Base-by-base conservation (phyloP, 2,113 vertebrate genomes). In the Euleptes europaea region DNA sequence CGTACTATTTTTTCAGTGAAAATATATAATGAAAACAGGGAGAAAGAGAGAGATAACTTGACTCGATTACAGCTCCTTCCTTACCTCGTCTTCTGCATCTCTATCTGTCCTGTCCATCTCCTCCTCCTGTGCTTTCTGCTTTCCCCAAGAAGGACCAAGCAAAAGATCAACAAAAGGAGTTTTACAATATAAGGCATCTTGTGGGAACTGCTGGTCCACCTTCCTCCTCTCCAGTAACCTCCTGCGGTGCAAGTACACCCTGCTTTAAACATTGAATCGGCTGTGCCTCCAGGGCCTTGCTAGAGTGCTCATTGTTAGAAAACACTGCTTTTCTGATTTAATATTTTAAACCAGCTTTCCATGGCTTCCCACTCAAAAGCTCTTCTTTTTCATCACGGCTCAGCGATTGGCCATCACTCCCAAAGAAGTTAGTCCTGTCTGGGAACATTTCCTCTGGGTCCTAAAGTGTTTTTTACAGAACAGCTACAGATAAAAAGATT, bases 41-140 rank as follows among this genome's bases (percentile, higher is more conserved):
- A 80, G 28, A 81, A 19, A 63, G 14, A 1, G 0, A 63, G 14
- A 1, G 0, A 0, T 54, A 13, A 47, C 63, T 65, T 38, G 10
- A 49, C 9, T 49, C 31, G 13, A 11, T 23, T 42, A 11, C 35
- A 51, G 12, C 40, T 49, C 73, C 14, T 31, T 54, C 15, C 95
- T 95, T 96, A 99, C 98, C 95, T 97, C 73, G 95, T 94, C n/a
- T 96, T 98, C 83, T 95, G 94, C 23, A 88, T 82, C 85, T 97
- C 97, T 89, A 94, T 79, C 72, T 97, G 96, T 49, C 92, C 94
- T 0, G 96, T 95, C 97, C 97, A 97, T 65, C 97, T 96, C 94
- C 94, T 98, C 84, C 93, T 97, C 91, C 96, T 95, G 91, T 96
- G 95, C 65, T 95, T 98, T 83, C 95, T 95, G 93, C 97, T 97